Percentiles rank a stretch among this genome's conserved stretches.
These are phyloP conservation scores for Oxygymnocypris stewartii DNA, from an alignment of 2,113 vertebrate species.

Conservation along the genomic window DNA sequence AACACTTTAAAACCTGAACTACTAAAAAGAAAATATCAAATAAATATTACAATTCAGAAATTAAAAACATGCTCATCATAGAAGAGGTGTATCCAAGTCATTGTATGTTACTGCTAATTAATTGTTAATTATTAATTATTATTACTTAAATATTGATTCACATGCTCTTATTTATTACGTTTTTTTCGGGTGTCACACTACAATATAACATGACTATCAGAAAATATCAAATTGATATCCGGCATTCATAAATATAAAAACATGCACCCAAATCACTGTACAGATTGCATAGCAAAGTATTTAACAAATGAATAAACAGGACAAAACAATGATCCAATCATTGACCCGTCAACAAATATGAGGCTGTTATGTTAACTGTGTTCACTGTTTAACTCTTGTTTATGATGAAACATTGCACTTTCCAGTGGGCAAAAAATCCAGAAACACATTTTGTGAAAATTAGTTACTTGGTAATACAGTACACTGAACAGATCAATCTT, in stretches of 20 bases:
- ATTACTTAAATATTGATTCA: background rate
- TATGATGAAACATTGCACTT: background rate
- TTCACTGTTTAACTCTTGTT: background rate
- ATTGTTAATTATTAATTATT: background rate
- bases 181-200: no score
- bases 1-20: no score
- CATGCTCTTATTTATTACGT: no score
- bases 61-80: background rate
- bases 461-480: background rate
- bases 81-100: background rate
- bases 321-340: no score
- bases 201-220: no score
- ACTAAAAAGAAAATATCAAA: no score
- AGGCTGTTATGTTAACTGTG: background rate
- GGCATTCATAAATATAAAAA: no score
- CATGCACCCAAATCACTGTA: no score
- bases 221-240: no score
- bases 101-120: background rate
- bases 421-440: background rate
- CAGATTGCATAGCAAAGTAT: no score
- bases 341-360: no score
- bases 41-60: background rate
- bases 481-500: background rate
- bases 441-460: background rate
- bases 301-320: no score